Percentiles rank a stretch among this genome's conserved stretches.
These are phyloP conservation scores for Dendrocincla fuliginosa DNA, from an alignment of 2,797 vertebrate species.

Conservation along the genomic window DNA sequence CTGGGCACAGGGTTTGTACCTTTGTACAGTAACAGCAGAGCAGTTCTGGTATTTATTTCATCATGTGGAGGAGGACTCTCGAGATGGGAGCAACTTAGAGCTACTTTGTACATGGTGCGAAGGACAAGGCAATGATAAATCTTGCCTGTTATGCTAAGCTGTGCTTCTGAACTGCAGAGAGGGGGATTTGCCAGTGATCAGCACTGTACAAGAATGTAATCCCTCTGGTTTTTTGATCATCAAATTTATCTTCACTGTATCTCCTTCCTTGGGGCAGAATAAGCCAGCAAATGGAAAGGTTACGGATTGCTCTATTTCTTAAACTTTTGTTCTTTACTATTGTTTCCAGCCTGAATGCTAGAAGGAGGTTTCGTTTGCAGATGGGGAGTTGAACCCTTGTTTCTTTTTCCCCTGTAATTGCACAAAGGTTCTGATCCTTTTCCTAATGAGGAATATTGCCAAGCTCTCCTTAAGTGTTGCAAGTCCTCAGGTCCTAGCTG, in stretches of 20 bases:
- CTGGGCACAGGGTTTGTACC: neutral
- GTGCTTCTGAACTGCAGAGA: constrained; percentile 34
- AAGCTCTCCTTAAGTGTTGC: neutral
- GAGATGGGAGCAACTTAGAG: neutral
- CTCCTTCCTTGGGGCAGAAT: constrained; percentile 40
- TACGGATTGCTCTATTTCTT: constrained; percentile 8
- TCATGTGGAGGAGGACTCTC: neutral
- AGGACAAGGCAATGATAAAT: constrained; percentile 61
- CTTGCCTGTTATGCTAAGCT: constrained; percentile 41
- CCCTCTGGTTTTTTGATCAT: constrained; percentile 44
- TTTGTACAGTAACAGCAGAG: neutral
- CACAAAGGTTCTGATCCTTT: neutral
- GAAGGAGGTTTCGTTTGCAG: neutral
- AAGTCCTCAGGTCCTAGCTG: neutral
- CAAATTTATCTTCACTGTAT: constrained; percentile 36
- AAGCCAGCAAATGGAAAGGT: constrained; percentile 51
- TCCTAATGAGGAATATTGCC: neutral
- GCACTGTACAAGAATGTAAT: constrained; percentile 24
- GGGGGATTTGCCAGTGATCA: constrained; percentile 52
- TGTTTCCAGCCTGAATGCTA: neutral
- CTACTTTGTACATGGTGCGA: neutral
- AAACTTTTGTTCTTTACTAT: constrained; percentile 10
- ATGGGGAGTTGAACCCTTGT: neutral
- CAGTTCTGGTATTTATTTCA: neutral
- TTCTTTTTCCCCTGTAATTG: neutral